phyloP scores from a whole-genome alignment of 2,888 invertebrate genomes.

The Smittia sp. region DNA sequence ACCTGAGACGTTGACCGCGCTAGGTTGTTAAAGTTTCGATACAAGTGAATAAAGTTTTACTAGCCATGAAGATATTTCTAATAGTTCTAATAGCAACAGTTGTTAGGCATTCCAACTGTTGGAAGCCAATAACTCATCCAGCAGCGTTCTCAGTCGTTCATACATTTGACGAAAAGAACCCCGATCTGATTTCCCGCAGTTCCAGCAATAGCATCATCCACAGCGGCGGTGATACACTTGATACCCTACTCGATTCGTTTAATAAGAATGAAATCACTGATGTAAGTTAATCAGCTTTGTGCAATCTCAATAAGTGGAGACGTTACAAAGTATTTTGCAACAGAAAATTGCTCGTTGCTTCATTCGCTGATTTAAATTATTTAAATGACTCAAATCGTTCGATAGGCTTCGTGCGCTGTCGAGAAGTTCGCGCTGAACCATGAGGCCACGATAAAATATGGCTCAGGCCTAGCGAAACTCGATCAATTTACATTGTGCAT shows the following conservation, averaged over 20 bases:
- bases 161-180: constrained; percentile 14
- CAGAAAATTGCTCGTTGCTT: too few relatives aligned
- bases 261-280: constrained; percentile 15
- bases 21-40: too few relatives aligned
- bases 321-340: too few relatives aligned
- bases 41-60: too few relatives aligned
- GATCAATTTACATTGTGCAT: constrained; percentile 81
- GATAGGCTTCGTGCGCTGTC: constrained; percentile 61
- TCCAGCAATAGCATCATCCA: background rate
- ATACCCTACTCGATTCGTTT: background rate
- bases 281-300: constrained; percentile 19
- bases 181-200: background rate
- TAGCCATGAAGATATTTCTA: too few relatives aligned
- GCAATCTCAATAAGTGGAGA: background rate
- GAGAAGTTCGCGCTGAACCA: constrained; percentile 69
- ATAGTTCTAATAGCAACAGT: too few relatives aligned
- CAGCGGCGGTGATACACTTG: constrained; percentile 1
- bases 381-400: constrained; percentile 14
- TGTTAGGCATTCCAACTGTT: background rate
- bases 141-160: constrained; percentile 16
- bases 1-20: too few relatives aligned
- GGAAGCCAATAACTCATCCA: constrained; percentile 21
- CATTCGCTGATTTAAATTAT: background rate
- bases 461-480: constrained; percentile 67
- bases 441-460: constrained; percentile 69